Evolutionary conservation across 2,888 invertebrate species (phyloP).

Genomic region (Erynnis tages): DNA sequence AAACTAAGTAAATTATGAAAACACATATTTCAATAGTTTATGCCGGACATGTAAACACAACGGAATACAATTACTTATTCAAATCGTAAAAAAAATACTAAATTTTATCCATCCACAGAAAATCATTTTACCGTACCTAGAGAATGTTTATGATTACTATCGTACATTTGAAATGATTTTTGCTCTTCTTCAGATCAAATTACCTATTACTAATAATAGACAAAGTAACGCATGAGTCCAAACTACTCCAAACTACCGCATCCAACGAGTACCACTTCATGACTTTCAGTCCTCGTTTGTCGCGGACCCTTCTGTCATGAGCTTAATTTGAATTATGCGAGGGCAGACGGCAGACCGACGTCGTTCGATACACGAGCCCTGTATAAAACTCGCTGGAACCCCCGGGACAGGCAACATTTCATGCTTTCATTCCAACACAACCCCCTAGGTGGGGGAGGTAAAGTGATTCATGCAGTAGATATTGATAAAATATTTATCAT

Average conservation of each 20-base stretch:
- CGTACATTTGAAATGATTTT: no score
- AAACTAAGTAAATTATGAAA: no score
- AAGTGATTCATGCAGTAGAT: conserved; percentile 20
- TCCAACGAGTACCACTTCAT: conserved; percentile 27
- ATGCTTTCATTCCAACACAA: conserved; percentile 46
- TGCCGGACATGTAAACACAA: no score
- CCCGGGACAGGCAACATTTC: conserved; percentile 45
- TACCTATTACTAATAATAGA: no score
- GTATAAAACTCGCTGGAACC: conserved; percentile 60
- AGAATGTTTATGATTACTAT: no score
- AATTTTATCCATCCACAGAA: no score
- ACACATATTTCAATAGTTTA: no score
- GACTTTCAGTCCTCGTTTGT: conserved; percentile 27
- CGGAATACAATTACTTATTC: no score
- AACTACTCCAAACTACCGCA: background rate
- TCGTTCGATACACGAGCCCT: conserved; percentile 44
- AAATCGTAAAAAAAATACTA: no score
- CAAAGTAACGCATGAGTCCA: background rate
- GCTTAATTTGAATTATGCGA: conserved; percentile 76
- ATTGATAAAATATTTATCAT: conserved; percentile 37
- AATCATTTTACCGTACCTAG: no score
- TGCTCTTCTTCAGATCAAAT: no score
- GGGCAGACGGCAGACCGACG: conserved; percentile 50
- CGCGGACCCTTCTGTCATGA: conserved; percentile 61
- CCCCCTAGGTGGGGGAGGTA: conserved; percentile 30